Conservation (phyloP, 2,888 invertebrate species). For the Dolomedes plantarius region DNA sequence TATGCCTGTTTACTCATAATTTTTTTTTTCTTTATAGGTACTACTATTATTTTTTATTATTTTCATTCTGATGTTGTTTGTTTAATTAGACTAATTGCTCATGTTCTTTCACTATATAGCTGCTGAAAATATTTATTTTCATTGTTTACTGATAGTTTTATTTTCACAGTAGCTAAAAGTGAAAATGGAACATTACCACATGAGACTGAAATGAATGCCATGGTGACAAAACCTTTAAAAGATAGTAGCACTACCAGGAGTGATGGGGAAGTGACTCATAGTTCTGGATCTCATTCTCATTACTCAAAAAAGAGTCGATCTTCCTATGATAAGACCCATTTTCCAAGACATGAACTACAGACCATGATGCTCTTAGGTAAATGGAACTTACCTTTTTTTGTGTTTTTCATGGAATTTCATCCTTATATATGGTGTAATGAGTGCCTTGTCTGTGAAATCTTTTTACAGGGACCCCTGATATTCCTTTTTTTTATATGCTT, state of each 20-base stretch:
- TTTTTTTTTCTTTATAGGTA: no score
- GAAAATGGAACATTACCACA: slow-evolving; percentile 80
- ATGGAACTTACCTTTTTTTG: slow-evolving; percentile 29
- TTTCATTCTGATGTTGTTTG: no score
- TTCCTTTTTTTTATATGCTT: no score
- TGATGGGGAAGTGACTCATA: slow-evolving; percentile 78
- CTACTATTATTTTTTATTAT: no score
- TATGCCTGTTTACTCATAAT: no score
- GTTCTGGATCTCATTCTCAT: slow-evolving; percentile 78
- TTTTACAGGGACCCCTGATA: no score
- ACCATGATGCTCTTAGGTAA: slow-evolving; percentile 80
- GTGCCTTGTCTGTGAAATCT: no score
- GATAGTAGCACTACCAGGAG: slow-evolving; percentile 77
- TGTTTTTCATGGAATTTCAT: not conserved
- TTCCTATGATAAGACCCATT: slow-evolving; percentile 85
- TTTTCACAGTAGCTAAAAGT: slow-evolving; percentile 80
- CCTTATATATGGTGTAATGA: no score
- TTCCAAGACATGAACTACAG: slow-evolving; percentile 85
- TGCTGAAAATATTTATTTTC: no score
- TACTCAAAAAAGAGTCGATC: slow-evolving; percentile 77
- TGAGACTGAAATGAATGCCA: slow-evolving; percentile 81
- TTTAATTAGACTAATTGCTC: no score
- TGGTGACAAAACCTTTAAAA: slow-evolving; percentile 40
- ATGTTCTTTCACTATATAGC: no score
- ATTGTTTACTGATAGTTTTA: not conserved